Conservation (phyloP, 2,797 vertebrate species). For the Selene dorsalis region DNA sequence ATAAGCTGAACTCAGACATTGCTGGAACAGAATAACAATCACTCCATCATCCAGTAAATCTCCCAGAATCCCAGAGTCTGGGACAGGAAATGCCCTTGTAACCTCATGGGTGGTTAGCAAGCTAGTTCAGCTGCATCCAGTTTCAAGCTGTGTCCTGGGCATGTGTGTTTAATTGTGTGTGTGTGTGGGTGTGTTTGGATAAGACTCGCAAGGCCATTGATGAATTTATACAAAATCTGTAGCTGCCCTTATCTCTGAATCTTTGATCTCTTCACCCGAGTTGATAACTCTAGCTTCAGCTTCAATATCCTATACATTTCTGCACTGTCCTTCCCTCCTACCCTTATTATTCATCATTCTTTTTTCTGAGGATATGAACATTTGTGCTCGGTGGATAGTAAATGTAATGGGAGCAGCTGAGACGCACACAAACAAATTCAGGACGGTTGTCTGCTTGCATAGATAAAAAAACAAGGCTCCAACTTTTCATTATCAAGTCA, state of each 20-base stretch:
- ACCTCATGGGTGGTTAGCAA: conserved; percentile 49
- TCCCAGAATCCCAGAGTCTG: conserved; percentile 57
- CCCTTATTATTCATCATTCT: not conserved
- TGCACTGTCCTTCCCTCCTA: not conserved
- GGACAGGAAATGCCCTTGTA: conserved; percentile 60
- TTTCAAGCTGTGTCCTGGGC: conserved; percentile 39
- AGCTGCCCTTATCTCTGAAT: not conserved
- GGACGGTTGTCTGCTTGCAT: not conserved
- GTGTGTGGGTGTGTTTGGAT: conserved; percentile 8
- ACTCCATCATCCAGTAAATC: conserved; percentile 42
- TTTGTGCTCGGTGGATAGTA: conserved; percentile 11
- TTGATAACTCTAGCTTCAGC: not conserved
- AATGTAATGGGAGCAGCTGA: not conserved
- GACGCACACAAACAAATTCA: not conserved
- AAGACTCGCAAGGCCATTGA: not conserved
- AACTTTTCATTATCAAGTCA: not conserved
- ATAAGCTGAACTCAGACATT: conserved; percentile 31
- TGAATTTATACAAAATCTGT: conserved; percentile 31
- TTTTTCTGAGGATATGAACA: not conserved
- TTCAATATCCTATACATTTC: not conserved
- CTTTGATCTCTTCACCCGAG: not conserved
- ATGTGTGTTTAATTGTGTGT: conserved; percentile 22
- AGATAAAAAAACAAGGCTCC: too few species aligned
- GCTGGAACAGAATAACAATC: conserved; percentile 66
- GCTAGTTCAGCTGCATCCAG: conserved; percentile 48